These are phyloP conservation scores for Sarcophaga caerulescens DNA, from an alignment of 2,888 invertebrate species.

Conservation along the genomic window DNA sequence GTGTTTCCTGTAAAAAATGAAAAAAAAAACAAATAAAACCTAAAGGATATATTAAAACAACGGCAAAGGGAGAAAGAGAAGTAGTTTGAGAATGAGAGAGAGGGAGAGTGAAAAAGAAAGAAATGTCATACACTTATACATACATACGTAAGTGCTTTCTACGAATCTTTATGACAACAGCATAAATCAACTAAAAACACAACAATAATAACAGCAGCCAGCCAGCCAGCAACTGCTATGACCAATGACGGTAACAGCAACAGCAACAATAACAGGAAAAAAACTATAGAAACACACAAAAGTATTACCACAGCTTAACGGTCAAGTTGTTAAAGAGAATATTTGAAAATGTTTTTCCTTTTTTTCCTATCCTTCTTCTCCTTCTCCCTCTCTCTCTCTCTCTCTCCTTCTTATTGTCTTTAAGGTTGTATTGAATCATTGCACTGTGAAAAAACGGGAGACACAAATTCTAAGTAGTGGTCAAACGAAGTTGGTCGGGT, in stretches of 20 bases:
- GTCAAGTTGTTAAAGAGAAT: conserved; percentile 68
- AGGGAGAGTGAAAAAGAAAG: background rate
- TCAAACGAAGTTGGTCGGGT: background rate
- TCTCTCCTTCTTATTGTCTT: background rate
- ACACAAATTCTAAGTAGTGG: background rate
- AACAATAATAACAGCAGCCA: conserved; percentile 9
- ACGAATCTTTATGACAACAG: conserved; percentile 66
- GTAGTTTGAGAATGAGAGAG: background rate
- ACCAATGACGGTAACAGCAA: conserved; percentile 10
- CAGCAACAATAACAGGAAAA: conserved; percentile 24
- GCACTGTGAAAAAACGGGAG: conserved; percentile 22
- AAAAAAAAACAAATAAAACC: background rate
- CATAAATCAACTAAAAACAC: conserved; percentile 61
- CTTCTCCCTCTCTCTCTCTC: no score
- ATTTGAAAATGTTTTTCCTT: conserved; percentile 48
- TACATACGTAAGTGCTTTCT: conserved; percentile 53
- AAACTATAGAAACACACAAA: conserved; percentile 56
- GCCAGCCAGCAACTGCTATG: conserved; percentile 13
- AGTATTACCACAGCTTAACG: conserved; percentile 69
- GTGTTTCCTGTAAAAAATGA: background rate
- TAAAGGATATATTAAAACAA: background rate
- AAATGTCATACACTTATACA: conserved; percentile 15
- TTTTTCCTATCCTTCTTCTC: background rate
- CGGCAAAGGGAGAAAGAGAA: background rate
- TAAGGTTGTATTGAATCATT: background rate